phyloP scores from a whole-genome alignment of 1,140 invertebrate species.

The Drosophila rhopaloa region DNA sequence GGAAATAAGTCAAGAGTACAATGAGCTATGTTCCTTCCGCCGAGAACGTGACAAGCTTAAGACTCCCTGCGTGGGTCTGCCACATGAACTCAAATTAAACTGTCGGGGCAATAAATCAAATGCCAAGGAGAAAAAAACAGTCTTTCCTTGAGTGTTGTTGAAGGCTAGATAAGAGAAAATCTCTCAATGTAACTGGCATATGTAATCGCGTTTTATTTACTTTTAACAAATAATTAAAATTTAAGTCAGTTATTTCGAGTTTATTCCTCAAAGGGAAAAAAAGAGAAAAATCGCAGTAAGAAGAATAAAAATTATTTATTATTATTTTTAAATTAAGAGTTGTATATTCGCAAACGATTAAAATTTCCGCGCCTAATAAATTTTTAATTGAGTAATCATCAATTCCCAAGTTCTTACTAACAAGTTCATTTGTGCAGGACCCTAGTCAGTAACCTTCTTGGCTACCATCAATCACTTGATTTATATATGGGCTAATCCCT shows the following conservation, averaged over 20 bases:
- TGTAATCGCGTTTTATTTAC: constrained; percentile 11
- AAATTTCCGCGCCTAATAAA: too few species aligned
- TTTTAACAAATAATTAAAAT: constrained; percentile 41
- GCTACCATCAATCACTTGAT: constrained; percentile 32
- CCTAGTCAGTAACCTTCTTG: neutral
- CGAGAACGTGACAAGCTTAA: constrained; percentile 55
- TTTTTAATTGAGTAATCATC: neutral
- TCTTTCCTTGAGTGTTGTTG: constrained; percentile 10
- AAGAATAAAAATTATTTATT: too few species aligned
- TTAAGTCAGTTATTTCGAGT: constrained; percentile 4
- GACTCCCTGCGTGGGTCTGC: constrained; percentile 18
- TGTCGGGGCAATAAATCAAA: constrained; percentile 73
- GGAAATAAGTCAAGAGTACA: constrained; percentile 59
- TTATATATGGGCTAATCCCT: constrained; percentile 27
- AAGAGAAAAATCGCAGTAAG: too few species aligned
- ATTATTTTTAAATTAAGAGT: too few species aligned
- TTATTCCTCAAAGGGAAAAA: too few species aligned
- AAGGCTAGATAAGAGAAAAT: constrained; percentile 12
- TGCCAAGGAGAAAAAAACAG: constrained; percentile 24
- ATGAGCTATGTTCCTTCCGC: constrained; percentile 48
- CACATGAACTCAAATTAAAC: constrained; percentile 69
- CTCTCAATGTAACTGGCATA: constrained; percentile 2
- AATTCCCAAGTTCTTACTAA: neutral
- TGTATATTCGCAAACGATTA: too few species aligned
- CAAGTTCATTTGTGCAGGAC: neutral